Evolutionary conservation across 1,140 invertebrate genomes (phyloP).

Genomic region (Ylistrum balloti): DNA sequence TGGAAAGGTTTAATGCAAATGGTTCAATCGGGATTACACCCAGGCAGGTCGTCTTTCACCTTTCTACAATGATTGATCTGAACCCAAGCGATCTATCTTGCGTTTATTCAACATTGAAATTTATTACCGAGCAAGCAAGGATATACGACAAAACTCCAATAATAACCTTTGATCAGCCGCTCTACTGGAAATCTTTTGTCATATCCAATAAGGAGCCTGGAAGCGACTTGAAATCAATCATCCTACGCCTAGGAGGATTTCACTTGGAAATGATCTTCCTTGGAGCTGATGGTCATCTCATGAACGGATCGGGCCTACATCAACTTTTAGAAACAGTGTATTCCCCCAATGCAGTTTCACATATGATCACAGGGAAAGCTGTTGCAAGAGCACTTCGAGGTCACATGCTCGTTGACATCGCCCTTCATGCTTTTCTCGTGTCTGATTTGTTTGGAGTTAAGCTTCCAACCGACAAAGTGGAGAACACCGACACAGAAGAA

Average conservation of each 20-base stretch:
- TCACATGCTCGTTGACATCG: conserved; percentile 74
- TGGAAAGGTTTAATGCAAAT: conserved; percentile 63
- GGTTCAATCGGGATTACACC: conserved; percentile 58
- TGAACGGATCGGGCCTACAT: conserved; percentile 53
- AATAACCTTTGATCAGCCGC: conserved; percentile 71
- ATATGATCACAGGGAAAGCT: conserved; percentile 80
- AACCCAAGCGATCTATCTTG: conserved; percentile 71
- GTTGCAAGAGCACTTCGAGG: conserved; percentile 80
- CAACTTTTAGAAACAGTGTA: conserved; percentile 60
- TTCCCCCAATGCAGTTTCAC: conserved; percentile 71
- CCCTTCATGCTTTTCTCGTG: conserved; percentile 60
- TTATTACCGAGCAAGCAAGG: conserved; percentile 61
- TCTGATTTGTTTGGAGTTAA: not conserved
- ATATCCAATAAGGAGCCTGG: not conserved
- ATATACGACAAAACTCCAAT: conserved; percentile 57
- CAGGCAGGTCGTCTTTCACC: conserved; percentile 63
- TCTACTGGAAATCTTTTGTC: conserved; percentile 67
- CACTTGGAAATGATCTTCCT: conserved; percentile 67
- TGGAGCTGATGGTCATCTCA: conserved; percentile 66
- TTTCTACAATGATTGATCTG: conserved; percentile 74
- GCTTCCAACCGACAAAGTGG: not conserved
- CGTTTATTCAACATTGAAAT: conserved; percentile 71
- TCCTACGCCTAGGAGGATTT: conserved; percentile 53
- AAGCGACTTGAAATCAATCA: conserved; percentile 44
- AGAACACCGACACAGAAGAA: not conserved